Evolutionary conservation across 2,888 invertebrate genomes (phyloP), one percentile per base, ranked within the genome.

Genomic region (Tryphoninae sp.): DNA sequence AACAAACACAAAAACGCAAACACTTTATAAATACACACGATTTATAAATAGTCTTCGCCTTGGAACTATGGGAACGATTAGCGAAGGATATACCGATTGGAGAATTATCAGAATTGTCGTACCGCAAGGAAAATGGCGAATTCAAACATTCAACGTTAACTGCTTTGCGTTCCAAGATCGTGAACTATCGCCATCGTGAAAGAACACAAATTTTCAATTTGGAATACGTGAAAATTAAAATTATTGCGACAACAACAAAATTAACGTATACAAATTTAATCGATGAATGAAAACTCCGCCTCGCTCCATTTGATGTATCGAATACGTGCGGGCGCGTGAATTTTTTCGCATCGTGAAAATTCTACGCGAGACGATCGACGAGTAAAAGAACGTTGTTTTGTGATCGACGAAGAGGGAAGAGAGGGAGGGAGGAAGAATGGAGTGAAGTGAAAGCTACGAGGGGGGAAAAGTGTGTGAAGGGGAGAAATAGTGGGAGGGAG

Each of bases 221-320:
- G 33, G 7, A 0, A 33, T 40, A 62, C 65, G 59, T 19, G 65
- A 45, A 45, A 45, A 45, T 3, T 45, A 45, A 45, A 13, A 45
- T 45, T 3, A 13, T 2, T 45, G 45, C 33, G 33, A 33, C 33
- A 69, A 59, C 23, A 19, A 42, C 23, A 33, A 11, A 42, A 61
- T 75, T 71, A 49, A 45, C 45, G 45, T 45, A 13, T 13, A 13
- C 11, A 45, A 45, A 45, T 45, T 45, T 3, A 45, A 45, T 45
- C 45, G 45, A 45, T 2, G 13, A 45, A 67, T 72, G 22, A 59
- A 51, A 75, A 74, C 73, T 83, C 69, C 74, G 81, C 80, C 68
- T 84, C 59, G 80, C 74, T 82, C 74, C 78, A 79, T 45, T 78
- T 53, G 67, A 78, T 80, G 75, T 77, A 77, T 77, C 78, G 78